Evolutionary conservation across 2,797 vertebrate genomes (phyloP).

Genomic region (Squalus acanthias): DNA sequence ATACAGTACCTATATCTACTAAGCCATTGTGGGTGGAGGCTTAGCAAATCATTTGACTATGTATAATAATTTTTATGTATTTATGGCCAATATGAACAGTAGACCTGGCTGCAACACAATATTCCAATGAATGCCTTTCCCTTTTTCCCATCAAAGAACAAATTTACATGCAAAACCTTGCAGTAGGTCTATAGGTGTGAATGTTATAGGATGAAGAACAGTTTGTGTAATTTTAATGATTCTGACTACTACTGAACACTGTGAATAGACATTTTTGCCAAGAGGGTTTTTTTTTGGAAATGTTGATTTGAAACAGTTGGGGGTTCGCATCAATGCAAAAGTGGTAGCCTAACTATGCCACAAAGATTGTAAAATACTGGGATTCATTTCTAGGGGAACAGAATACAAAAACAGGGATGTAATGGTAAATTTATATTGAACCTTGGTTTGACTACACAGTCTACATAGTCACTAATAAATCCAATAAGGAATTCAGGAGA

Average conservation of each 20-base stretch:
- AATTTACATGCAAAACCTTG: neutral
- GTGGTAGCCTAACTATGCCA: neutral
- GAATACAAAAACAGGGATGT: too few relatives aligned
- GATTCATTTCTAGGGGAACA: too few relatives aligned
- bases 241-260: neutral
- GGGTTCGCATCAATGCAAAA: neutral
- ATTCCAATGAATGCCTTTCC: neutral
- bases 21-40: neutral
- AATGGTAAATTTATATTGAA: neutral
- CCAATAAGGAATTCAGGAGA: neutral
- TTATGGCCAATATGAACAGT: neutral
- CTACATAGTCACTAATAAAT: neutral
- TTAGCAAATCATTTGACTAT: neutral
- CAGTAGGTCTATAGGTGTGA: neutral
- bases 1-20: neutral
- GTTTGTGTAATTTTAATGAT: neutral
- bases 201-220: neutral
- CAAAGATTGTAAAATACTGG: too few relatives aligned
- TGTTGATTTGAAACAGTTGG: neutral
- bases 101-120: too few relatives aligned
- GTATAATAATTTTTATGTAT: neutral
- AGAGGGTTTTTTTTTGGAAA: neutral
- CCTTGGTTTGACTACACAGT: too few relatives aligned
- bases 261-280: neutral
- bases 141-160: neutral